phyloP scores from a whole-genome alignment of 2,888 invertebrate genomes.

The Hirtodrosophila cameraria region DNA sequence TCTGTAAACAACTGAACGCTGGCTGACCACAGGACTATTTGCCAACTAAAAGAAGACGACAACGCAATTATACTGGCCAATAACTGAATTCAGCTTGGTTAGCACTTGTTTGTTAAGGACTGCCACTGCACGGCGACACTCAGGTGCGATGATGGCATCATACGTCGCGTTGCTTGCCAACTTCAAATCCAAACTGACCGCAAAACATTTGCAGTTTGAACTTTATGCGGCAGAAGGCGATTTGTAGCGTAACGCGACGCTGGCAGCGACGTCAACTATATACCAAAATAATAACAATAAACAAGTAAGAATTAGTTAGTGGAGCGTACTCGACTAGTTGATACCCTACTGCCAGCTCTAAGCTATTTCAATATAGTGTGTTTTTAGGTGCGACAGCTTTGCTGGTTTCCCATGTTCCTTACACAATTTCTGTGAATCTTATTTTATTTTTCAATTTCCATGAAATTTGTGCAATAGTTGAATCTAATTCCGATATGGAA shows the following conservation, averaged over 20 bases:
- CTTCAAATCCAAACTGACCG: conserved; percentile 80
- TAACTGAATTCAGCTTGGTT: conserved; percentile 30
- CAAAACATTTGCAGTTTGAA: conserved; percentile 79
- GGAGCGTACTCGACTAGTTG: too few relatives aligned
- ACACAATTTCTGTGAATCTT: too few relatives aligned
- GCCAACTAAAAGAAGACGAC: conserved; percentile 9
- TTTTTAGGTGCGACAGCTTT: too few relatives aligned
- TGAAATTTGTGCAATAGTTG: too few relatives aligned
- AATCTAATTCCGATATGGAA: too few relatives aligned
- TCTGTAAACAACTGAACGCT: conserved; percentile 13
- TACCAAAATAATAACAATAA: conserved; percentile 74
- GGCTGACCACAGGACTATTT: conserved; percentile 19
- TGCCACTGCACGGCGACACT: conserved; percentile 8
- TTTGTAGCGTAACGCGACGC: conserved; percentile 36
- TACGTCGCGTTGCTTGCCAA: conserved; percentile 73
- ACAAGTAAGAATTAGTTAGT: conserved; percentile 6
- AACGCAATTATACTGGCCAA: conserved; percentile 6
- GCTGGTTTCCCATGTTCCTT: too few relatives aligned
- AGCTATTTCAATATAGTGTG: too few relatives aligned
- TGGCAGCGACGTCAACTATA: conserved; percentile 66
- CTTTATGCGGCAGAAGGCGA: conserved; percentile 64
- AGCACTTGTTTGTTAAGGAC: conserved; percentile 33
- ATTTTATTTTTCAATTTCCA: too few relatives aligned
- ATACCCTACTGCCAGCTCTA: too few relatives aligned
- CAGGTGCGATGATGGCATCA: conserved; percentile 43